Percentiles rank a stretch among this genome's conserved stretches.
Evolutionary conservation across 2,888 invertebrate species (phyloP).

Genomic region (Taphrorychus bicolor): DNA sequence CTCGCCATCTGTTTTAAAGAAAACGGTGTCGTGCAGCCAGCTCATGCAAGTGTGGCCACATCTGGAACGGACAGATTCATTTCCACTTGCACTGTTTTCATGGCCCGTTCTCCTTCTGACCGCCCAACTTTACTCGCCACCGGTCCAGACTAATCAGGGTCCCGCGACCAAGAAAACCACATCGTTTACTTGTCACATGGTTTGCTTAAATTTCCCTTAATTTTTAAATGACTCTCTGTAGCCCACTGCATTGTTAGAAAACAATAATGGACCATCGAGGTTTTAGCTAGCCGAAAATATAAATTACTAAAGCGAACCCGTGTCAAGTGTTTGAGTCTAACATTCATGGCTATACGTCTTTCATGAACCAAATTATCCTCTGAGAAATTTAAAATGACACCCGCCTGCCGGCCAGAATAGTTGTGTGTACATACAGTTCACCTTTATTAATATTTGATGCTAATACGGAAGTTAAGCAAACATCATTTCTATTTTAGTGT

Average conservation of each 20-base stretch:
- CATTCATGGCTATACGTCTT: slow-evolving; percentile 40
- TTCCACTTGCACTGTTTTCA: slow-evolving; percentile 57
- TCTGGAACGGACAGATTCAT: slow-evolving; percentile 61
- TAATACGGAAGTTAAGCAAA: slow-evolving; percentile 41
- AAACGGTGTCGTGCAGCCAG: neutral
- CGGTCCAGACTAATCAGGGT: slow-evolving; percentile 56
- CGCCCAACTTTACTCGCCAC: slow-evolving; percentile 50
- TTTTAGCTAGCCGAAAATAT: slow-evolving; percentile 13
- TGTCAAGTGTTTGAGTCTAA: slow-evolving; percentile 24
- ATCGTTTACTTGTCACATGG: slow-evolving; percentile 39
- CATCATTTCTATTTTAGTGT: slow-evolving; percentile 17
- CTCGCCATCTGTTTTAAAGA: neutral
- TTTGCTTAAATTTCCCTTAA: neutral
- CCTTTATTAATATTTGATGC: slow-evolving; percentile 40
- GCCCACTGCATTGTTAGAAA: slow-evolving; percentile 33
- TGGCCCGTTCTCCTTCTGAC: slow-evolving; percentile 57
- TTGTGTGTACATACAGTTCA: slow-evolving; percentile 40
- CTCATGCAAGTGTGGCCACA: slow-evolving; percentile 55
- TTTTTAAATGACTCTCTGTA: slow-evolving; percentile 49
- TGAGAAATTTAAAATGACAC: slow-evolving; percentile 42
- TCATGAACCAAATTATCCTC: slow-evolving; percentile 40
- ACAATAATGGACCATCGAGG: neutral
- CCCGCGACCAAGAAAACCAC: slow-evolving; percentile 50
- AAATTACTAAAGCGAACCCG: slow-evolving; percentile 25
- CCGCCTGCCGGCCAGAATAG: slow-evolving; percentile 29